Evolutionary conservation across 2,888 invertebrate species (phyloP).

Genomic region (Nomada ruficornis): DNA sequence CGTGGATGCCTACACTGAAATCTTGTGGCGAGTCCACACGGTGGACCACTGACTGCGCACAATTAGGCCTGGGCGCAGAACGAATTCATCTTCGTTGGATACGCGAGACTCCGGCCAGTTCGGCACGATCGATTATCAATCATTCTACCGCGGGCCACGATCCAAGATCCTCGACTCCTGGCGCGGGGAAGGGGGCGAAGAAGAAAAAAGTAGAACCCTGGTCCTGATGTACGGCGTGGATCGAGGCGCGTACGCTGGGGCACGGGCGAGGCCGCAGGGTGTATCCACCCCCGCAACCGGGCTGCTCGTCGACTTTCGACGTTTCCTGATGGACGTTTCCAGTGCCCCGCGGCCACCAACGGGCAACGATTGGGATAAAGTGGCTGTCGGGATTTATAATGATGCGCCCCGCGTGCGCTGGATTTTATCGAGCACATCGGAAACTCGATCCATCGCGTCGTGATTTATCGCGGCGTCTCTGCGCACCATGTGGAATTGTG

Average conservation of each 20-base stretch:
- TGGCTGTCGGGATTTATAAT: conserved; percentile 69
- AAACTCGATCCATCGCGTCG: conserved; percentile 44
- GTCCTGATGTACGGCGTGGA: conserved; percentile 12
- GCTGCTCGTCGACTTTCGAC: conserved; percentile 58
- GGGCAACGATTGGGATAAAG: conserved; percentile 68
- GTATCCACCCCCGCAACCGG: conserved; percentile 66
- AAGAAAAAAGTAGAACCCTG: conserved; percentile 58
- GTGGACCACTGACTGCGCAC: conserved; percentile 81
- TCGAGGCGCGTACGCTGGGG: not conserved
- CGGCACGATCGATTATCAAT: conserved; percentile 81
- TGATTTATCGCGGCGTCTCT: conserved; percentile 58
- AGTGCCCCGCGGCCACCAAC: conserved; percentile 63
- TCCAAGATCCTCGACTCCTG: conserved; percentile 18
- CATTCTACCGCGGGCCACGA: conserved; percentile 72
- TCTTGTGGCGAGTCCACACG: conserved; percentile 61
- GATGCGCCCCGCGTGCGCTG: conserved; percentile 51
- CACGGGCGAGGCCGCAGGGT: conserved; percentile 49
- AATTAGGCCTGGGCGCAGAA: conserved; percentile 80
- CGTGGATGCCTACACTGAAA: conserved; percentile 60
- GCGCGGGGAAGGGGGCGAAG: conserved; percentile 12
- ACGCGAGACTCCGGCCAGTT: conserved; percentile 74
- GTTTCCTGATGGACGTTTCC: conserved; percentile 70
- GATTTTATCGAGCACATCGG: conserved; percentile 63
- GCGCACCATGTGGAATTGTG: not conserved
- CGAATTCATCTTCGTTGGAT: conserved; percentile 81